Evolutionary conservation across 2,888 invertebrate species (phyloP).

Genomic region (Punctoribates punctum): DNA sequence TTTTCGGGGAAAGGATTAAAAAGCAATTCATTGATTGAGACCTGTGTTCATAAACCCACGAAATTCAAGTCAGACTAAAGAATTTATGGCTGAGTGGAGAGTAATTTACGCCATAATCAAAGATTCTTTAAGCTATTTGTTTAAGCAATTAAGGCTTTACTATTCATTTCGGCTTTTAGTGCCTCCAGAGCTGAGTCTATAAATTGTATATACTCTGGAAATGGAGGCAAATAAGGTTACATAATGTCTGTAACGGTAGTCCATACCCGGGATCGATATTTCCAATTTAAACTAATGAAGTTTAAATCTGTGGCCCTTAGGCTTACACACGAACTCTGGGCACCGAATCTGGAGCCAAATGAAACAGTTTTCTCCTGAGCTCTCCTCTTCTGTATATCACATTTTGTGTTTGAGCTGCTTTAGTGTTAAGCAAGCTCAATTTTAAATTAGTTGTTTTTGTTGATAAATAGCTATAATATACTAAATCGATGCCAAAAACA

Average conservation of each 20-base stretch:
- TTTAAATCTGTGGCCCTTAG: constrained; percentile 28
- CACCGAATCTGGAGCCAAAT: no score
- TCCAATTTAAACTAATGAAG: constrained; percentile 33
- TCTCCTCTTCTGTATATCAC: no score
- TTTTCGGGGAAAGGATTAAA: no score
- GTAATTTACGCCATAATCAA: constrained; percentile 30
- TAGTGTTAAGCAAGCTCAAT: not conserved
- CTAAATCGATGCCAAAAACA: constrained; percentile 1
- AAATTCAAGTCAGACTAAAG: no score
- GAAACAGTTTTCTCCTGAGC: not conserved
- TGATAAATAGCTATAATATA: constrained; percentile 27
- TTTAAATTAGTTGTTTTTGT: constrained; percentile 28
- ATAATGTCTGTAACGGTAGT: not conserved
- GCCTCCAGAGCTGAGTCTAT: not conserved
- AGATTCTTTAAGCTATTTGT: constrained; percentile 27
- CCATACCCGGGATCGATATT: not conserved
- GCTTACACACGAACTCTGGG: constrained; percentile 18
- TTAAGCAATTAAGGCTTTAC: constrained; percentile 23
- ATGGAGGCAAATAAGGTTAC: not conserved
- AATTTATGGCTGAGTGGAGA: constrained; percentile 1
- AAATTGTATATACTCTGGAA: not conserved
- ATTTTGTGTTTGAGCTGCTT: no score
- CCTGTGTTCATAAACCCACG: no score
- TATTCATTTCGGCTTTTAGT: constrained; percentile 7
- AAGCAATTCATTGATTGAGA: no score